These are phyloP conservation scores for Pelecanoides urinatrix DNA, from an alignment of 2,113 vertebrate genomes.

Conservation along the genomic window DNA sequence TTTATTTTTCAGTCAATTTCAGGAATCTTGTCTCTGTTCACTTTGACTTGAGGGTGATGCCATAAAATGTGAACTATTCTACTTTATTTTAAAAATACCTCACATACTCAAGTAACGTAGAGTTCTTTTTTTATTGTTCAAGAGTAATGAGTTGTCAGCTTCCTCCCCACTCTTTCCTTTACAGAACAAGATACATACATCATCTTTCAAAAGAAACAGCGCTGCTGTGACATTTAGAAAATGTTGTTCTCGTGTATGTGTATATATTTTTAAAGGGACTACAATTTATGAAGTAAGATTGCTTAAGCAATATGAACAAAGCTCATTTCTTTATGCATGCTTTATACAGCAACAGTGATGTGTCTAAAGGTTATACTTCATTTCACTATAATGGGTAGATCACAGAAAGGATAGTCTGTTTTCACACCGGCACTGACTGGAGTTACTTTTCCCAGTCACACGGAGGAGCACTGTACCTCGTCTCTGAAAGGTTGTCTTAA, in stretches of 20 bases:
- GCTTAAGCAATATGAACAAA: neutral
- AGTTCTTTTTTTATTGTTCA: neutral
- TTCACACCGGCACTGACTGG: neutral
- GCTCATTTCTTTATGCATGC: neutral
- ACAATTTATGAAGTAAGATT: neutral
- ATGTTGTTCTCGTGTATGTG: neutral
- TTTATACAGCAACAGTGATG: neutral
- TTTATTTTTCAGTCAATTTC: neutral
- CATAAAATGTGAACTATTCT: neutral
- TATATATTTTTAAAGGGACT: neutral
- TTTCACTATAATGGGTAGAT: neutral
- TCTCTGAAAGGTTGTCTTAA: neutral
- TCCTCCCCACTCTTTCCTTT: neutral
- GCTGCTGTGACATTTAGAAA: neutral
- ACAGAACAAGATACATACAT: neutral
- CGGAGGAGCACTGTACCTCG: neutral
- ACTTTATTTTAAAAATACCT: neutral
- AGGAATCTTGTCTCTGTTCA: neutral
- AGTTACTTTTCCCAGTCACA: neutral
- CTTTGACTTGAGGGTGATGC: neutral
- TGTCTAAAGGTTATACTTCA: neutral
- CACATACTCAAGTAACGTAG: neutral
- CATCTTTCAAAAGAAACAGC: neutral
- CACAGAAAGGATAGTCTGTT: neutral
- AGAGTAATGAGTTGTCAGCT: slow-evolving; percentile 24